Percentiles rank a stretch among this genome's conserved stretches.
Evolutionary conservation across 2,797 vertebrate genomes (phyloP).

Genomic region (Scyliorhinus canicula): DNA sequence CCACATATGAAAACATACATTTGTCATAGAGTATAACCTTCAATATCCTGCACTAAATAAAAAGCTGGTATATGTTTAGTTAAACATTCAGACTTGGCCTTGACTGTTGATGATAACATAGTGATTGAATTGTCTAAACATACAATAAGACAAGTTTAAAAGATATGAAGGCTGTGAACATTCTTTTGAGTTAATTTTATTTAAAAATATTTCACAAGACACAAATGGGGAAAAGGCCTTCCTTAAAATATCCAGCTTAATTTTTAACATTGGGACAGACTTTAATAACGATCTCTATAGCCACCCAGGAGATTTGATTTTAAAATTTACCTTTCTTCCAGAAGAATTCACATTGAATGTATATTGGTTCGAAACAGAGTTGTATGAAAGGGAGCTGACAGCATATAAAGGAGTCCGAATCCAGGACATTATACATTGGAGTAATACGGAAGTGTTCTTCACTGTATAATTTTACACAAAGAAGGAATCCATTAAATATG

Average conservation of each 20-base stretch:
- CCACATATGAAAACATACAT: not conserved
- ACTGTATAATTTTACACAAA: not conserved
- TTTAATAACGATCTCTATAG: not conserved
- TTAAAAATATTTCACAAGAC: not conserved
- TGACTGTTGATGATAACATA: not conserved
- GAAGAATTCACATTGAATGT: constrained; percentile 19
- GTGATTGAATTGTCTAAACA: not conserved
- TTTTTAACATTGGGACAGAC: not conserved
- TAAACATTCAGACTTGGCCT: not conserved
- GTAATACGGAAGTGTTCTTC: not conserved
- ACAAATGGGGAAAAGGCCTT: not conserved
- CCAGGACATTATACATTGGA: not conserved
- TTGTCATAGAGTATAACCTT: not conserved
- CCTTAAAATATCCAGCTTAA: not conserved
- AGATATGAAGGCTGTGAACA: not conserved
- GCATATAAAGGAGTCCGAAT: not conserved
- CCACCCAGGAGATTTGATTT: not conserved
- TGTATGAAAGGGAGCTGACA: not conserved
- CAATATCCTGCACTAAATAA: not conserved
- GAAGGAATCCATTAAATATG: not conserved
- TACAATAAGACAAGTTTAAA: not conserved
- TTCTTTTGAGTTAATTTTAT: not conserved
- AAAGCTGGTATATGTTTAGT: not conserved
- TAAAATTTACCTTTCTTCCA: not conserved
- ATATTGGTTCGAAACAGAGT: not conserved